These are phyloP conservation scores for Acanthornis magna DNA, from an alignment of 2,797 vertebrate genomes.

Conservation along the genomic window DNA sequence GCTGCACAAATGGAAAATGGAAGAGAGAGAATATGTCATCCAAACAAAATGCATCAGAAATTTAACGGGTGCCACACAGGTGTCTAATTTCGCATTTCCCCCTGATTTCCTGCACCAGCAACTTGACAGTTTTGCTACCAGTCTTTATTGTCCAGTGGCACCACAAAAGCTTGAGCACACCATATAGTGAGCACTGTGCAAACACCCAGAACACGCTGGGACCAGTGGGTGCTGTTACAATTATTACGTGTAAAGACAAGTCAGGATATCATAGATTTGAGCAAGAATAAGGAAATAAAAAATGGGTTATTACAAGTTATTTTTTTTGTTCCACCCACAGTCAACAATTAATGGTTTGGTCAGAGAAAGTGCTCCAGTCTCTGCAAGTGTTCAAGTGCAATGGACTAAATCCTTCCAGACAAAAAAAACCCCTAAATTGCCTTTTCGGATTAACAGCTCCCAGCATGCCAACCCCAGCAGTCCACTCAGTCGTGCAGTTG, in stretches of 20 bases:
- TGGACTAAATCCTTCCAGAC: conserved; percentile 1
- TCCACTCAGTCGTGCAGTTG: not conserved
- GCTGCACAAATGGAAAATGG: not conserved
- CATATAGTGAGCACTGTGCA: rapidly evolving
- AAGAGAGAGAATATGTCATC: not conserved
- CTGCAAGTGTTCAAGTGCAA: not conserved
- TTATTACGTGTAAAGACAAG: not conserved
- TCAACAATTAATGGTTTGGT: not conserved
- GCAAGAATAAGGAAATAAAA: not conserved
- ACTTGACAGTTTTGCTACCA: not conserved
- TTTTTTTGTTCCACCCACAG: not conserved
- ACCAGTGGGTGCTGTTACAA: not conserved
- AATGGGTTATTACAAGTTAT: not conserved
- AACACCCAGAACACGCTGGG: not conserved
- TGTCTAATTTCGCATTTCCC: not conserved
- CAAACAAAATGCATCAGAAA: not conserved
- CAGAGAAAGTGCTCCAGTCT: not conserved
- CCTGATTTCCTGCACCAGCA: not conserved
- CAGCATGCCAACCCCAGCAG: not conserved
- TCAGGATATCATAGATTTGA: not conserved
- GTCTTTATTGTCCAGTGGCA: not conserved
- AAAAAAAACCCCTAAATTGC: not conserved
- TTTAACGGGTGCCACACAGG: not conserved
- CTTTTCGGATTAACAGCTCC: conserved; percentile 6
- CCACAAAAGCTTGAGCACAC: not conserved